Evolutionary conservation across 2,888 invertebrate genomes (phyloP).

Genomic region (Catotricha subobsoleta): DNA sequence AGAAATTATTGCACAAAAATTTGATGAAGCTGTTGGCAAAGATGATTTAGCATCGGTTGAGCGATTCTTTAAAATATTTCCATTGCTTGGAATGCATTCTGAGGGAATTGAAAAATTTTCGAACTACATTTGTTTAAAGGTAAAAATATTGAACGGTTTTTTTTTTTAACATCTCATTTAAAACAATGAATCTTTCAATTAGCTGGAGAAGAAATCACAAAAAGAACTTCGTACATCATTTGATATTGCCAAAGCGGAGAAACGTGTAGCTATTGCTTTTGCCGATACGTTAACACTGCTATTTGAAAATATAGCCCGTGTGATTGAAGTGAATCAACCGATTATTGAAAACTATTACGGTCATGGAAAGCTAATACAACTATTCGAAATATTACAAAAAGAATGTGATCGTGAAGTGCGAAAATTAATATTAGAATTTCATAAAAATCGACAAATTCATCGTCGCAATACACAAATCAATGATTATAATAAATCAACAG

Average conservation of each 20-base stretch:
- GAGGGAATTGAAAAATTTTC: slow-evolving; percentile 81
- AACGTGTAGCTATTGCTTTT: slow-evolving; percentile 57
- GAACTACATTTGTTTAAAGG: slow-evolving; percentile 67
- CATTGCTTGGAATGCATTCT: slow-evolving; percentile 76
- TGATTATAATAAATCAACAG: slow-evolving; percentile 32
- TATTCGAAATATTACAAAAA: slow-evolving; percentile 53
- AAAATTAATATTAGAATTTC: slow-evolving; percentile 52
- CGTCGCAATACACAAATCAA: slow-evolving; percentile 44
- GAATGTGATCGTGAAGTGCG: slow-evolving; percentile 54
- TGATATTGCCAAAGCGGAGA: slow-evolving; percentile 45
- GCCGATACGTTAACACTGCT: slow-evolving; percentile 70
- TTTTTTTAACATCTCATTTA: background rate
- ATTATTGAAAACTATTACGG: slow-evolving; percentile 80
- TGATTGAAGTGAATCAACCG: slow-evolving; percentile 75
- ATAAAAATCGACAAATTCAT: slow-evolving; percentile 43
- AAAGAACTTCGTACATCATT: slow-evolving; percentile 52
- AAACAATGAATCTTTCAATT: slow-evolving; percentile 12
- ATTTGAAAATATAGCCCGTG: slow-evolving; percentile 68
- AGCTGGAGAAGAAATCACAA: slow-evolving; percentile 47
- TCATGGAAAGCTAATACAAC: slow-evolving; percentile 50
- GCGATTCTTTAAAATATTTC: slow-evolving; percentile 92
- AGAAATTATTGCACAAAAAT: slow-evolving; percentile 54
- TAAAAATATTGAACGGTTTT: slow-evolving; percentile 18
- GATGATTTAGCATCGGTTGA: slow-evolving; percentile 84
- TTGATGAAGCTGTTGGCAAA: slow-evolving; percentile 76